Evolutionary conservation across 2,113 vertebrate species (phyloP).

Genomic region (Calonectris borealis): DNA sequence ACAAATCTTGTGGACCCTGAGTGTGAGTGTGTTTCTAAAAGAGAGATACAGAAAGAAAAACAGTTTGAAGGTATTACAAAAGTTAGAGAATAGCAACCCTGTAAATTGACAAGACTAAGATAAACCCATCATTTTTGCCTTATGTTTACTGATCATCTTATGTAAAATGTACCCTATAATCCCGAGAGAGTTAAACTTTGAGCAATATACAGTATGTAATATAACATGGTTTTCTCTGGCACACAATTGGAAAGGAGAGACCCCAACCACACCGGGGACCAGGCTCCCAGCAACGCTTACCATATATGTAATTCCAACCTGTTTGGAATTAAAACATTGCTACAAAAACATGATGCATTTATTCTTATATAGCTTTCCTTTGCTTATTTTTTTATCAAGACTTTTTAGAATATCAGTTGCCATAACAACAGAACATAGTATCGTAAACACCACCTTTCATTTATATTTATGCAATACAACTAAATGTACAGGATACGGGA

Average conservation of each 20-base stretch:
- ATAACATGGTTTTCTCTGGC: background rate
- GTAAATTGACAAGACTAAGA: background rate
- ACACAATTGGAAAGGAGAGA: background rate
- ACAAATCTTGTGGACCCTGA: background rate
- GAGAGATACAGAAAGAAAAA: background rate
- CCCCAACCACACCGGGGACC: background rate
- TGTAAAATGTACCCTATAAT: background rate
- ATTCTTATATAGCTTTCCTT: background rate
- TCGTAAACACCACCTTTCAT: background rate
- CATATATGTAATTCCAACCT: background rate
- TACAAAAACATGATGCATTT: background rate
- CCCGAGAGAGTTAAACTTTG: background rate
- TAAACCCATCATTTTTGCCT: background rate
- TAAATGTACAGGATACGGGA: background rate
- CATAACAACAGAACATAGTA: constrained; percentile 35
- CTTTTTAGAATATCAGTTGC: constrained; percentile 36
- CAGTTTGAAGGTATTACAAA: background rate
- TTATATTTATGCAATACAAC: background rate
- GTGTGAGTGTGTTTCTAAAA: background rate
- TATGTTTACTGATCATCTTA: background rate
- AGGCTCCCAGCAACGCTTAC: background rate
- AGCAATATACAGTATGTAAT: background rate
- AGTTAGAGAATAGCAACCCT: background rate
- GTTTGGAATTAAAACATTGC: constrained; percentile 14
- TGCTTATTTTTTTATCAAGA: background rate